phyloP scores from a whole-genome alignment of 2,113 vertebrate species.

The Xiphorhynchus elegans region DNA sequence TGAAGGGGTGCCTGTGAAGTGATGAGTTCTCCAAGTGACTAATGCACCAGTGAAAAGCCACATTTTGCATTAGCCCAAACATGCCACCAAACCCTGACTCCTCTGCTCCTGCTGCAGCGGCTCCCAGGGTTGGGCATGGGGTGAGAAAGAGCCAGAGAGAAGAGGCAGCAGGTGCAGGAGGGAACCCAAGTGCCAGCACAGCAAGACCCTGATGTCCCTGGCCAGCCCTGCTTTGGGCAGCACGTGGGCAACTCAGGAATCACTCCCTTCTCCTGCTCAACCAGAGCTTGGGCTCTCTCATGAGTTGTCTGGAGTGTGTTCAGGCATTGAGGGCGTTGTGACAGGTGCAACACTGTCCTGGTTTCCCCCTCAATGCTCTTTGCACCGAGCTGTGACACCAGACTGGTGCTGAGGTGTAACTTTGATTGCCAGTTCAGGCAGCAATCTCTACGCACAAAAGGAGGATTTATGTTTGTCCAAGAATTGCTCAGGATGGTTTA shows the following conservation, averaged over 20 bases:
- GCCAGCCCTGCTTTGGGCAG: neutral
- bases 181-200: fast-evolving
- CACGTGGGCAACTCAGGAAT: neutral
- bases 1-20: neutral
- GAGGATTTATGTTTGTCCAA: neutral
- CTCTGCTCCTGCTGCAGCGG: fast-evolving
- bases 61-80: fast-evolving
- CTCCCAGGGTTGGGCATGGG: neutral
- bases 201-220: neutral
- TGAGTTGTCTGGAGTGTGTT: neutral
- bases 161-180: neutral
- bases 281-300: neutral
- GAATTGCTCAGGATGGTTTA: neutral
- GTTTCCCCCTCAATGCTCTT: neutral
- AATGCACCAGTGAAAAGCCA: neutral
- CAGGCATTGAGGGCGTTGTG: neutral
- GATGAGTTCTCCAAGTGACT: neutral
- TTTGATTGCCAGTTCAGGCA: neutral
- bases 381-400: neutral
- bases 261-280: neutral
- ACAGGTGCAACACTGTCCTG: neutral
- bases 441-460: neutral
- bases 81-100: fast-evolving
- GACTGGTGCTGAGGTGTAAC: neutral
- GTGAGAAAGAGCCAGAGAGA: neutral